These are phyloP conservation scores for Hydrolagus colliei DNA, from an alignment of 2,797 vertebrate genomes.

Conservation along the genomic window DNA sequence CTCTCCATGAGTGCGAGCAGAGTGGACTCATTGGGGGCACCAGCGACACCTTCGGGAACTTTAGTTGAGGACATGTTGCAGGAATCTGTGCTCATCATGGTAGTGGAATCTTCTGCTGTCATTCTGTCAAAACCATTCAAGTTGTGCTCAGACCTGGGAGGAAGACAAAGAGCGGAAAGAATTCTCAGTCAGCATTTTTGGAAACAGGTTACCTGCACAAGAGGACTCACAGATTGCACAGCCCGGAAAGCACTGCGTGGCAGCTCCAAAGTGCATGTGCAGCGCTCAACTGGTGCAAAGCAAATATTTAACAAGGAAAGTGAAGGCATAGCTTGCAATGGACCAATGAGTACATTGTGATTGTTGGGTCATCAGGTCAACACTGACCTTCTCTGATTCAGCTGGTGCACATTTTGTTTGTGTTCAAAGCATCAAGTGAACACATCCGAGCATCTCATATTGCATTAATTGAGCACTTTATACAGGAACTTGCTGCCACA, in stretches of 20 bases:
- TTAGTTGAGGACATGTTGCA: constrained; percentile 57
- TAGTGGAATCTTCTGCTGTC: constrained; percentile 90
- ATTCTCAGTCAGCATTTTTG: not conserved
- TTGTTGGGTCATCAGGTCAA: too few species aligned
- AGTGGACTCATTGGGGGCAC: constrained; percentile 76
- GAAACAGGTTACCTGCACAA: not conserved
- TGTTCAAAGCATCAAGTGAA: too few species aligned
- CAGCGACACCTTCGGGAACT: constrained; percentile 76
- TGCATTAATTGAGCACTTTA: too few species aligned
- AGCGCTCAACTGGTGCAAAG: not conserved
- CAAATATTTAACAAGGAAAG: not conserved
- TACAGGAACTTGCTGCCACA: too few species aligned
- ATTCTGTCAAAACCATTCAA: constrained; percentile 90
- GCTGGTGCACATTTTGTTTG: too few species aligned
- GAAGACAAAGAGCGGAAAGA: constrained; percentile 31
- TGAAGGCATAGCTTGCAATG: too few species aligned
- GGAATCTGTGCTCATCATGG: constrained; percentile 80
- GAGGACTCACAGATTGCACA: not conserved
- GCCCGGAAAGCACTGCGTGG: not conserved
- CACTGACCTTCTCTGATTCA: too few species aligned
- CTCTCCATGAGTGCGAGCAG: constrained; percentile 83
- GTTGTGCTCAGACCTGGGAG: constrained; percentile 60
- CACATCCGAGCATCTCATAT: too few species aligned
- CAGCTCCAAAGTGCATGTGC: not conserved
- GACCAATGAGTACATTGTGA: too few species aligned